Conservation (phyloP, 1,140 invertebrate species). For the Coptotermes formosanus region DNA sequence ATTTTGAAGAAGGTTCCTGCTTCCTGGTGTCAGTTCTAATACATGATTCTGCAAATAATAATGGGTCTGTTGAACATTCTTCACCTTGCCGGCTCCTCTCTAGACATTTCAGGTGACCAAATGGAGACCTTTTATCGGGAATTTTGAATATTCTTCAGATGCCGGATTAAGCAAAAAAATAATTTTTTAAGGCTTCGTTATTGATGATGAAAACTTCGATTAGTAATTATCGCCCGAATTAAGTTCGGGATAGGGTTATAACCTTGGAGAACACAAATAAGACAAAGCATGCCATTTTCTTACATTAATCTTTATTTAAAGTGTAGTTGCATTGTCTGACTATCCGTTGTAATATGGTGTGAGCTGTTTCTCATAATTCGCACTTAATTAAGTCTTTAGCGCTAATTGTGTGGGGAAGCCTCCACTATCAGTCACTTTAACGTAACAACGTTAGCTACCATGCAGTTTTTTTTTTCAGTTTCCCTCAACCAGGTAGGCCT, state of each 20-base stretch:
- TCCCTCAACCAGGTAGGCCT: background rate
- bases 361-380: background rate
- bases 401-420: background rate
- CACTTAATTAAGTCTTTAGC: conserved; percentile 12
- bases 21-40: no score
- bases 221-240: background rate
- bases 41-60: no score
- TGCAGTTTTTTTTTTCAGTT: background rate
- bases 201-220: background rate
- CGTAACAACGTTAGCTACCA: background rate
- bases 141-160: no score
- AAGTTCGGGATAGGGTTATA: background rate
- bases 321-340: background rate
- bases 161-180: no score
- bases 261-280: background rate
- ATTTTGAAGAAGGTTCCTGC: no score
- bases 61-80: no score
- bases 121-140: no score
- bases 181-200: no score
- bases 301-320: background rate
- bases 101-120: no score
- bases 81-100: no score
- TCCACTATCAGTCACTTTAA: background rate
- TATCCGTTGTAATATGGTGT: background rate
- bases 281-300: background rate